These are phyloP conservation scores for Hypsibius dujardini DNA, from an alignment of 1,140 invertebrate genomes.

Conservation along the genomic window DNA sequence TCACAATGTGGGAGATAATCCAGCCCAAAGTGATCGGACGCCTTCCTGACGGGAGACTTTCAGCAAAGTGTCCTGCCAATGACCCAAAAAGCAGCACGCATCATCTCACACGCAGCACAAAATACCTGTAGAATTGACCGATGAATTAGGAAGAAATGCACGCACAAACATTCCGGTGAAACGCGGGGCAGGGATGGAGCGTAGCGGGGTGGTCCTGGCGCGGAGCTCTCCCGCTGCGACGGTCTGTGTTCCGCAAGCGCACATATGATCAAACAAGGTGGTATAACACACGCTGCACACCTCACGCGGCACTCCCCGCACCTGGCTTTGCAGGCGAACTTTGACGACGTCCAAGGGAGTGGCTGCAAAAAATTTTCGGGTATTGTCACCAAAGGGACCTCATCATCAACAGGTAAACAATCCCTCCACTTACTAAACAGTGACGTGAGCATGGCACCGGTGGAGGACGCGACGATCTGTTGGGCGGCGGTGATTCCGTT, in stretches of 20 bases:
- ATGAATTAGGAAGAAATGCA: too few species aligned
- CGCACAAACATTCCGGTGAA: too few species aligned
- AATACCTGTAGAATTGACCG: too few species aligned
- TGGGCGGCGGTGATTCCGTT: conserved; percentile 56
- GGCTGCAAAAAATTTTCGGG: conserved; percentile 44
- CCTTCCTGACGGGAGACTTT: conserved; percentile 81
- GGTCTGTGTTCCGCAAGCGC: too few species aligned
- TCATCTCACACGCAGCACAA: background rate
- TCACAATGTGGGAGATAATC: conserved; percentile 74
- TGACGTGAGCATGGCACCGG: conserved; percentile 70
- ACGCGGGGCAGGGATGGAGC: too few species aligned
- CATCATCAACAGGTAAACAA: too few species aligned
- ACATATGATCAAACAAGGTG: too few species aligned
- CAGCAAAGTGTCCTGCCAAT: conserved; percentile 69
- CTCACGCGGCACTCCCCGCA: conserved; percentile 37
- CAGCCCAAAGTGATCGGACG: conserved; percentile 78
- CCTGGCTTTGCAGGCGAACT: conserved; percentile 83
- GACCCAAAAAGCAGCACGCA: background rate
- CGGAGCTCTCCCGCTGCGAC: too few species aligned
- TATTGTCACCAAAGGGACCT: conserved; percentile 18
- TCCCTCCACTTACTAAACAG: conserved; percentile 47
- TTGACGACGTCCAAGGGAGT: conserved; percentile 97
- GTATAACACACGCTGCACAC: too few species aligned
- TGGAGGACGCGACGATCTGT: conserved; percentile 71
- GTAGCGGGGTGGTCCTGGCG: too few species aligned